Evolutionary conservation across 2,113 vertebrate species (phyloP).

Genomic region (Heterochromis multidens): DNA sequence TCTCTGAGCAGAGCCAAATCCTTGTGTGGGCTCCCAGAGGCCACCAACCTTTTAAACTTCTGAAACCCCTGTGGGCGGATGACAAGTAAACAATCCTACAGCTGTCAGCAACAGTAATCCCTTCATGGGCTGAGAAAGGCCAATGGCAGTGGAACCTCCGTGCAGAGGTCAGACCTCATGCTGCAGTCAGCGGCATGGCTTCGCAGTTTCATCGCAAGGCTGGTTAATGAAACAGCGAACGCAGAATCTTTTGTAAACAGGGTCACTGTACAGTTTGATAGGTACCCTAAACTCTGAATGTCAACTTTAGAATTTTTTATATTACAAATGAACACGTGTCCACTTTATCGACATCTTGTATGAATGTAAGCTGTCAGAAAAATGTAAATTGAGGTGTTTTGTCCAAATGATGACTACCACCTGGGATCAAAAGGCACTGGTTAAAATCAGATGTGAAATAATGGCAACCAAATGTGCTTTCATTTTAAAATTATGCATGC

Average conservation of each 20-base stretch:
- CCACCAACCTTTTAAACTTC: slow-evolving; percentile 28
- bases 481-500: not conserved
- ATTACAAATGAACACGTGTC: no score
- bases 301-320: no score
- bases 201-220: not conserved
- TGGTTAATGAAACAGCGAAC: not conserved
- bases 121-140: slow-evolving; percentile 23
- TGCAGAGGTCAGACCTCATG: slow-evolving; percentile 1
- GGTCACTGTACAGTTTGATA: not conserved
- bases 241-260: not conserved
- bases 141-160: not conserved
- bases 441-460: not conserved
- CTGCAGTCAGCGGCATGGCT: not conserved
- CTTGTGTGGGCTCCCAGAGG: slow-evolving; percentile 9
- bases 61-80: not conserved
- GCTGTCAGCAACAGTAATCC: slow-evolving; percentile 39
- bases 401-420: no score
- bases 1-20: not conserved
- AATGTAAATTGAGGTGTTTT: no score
- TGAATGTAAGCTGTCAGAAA: no score
- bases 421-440: not conserved
- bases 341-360: no score
- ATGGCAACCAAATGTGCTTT: not conserved
- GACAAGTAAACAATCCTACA: slow-evolving; percentile 30
- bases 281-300: no score